Evolutionary conservation across 53 echinoderm and acorn worm genomes (phyloP), one percentile per base, ranked within the genome.

Genomic region (Antedon mediterranea): DNA sequence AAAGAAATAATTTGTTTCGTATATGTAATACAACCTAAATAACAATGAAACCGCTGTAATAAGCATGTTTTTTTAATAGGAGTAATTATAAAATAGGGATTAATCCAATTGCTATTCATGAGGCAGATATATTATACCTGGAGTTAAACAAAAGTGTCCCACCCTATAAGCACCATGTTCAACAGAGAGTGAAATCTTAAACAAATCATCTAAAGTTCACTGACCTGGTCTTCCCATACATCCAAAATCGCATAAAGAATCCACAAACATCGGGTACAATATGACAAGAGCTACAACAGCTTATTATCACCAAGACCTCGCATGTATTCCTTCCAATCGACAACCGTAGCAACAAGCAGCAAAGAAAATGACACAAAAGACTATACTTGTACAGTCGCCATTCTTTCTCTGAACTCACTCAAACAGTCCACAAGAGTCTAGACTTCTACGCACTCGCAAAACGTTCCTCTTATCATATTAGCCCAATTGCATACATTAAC

Each of bases 391-490:
- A 2, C 11, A 57, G 20, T 26, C 57, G 57, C 57, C 57, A 57
- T 57, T 57, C 57, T 57, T n/a, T 57, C 23, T 57, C 7, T 57
- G 57, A 57, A 57, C 57, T 57, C 57, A 57, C 23, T 23, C 57
- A 57, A 37, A 57, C 20, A 57, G 57, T 57, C 57, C 57, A 57
- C 57, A 57, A 57, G 57, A 57, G 57, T 57, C 57, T 57, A 57
- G 57, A 57, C 57, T 57, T 57, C 57, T 57, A 57, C 57, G 57
- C 57, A 57, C 57, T 57, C 57, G 57, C 57, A 57, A 57, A 57
- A 57, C 14, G 57, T 26, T 57, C 57, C 57, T 57, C 57, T 57
- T 57, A 57, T 57, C 57, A 57, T 57, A 57, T 57, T 57, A 57
- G 57, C 57, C 57, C 57, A 57, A 57, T 18, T 57, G 57, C 57